Percentiles rank a stretch among this genome's conserved stretches.
phyloP scores from a whole-genome alignment of 2,797 vertebrate genomes.

The Salarias fasciatus region DNA sequence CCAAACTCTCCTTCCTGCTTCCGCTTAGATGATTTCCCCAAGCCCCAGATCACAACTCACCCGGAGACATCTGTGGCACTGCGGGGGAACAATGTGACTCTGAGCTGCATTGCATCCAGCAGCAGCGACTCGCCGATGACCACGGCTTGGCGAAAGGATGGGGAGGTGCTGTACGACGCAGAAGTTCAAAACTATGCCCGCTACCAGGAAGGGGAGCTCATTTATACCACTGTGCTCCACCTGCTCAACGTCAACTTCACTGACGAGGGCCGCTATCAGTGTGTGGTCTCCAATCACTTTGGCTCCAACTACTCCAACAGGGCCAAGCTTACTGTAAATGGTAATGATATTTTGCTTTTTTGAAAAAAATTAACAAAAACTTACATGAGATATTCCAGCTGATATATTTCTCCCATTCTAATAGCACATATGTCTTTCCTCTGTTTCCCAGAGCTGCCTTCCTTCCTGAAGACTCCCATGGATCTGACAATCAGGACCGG shows the following conservation, averaged over 20 bases:
- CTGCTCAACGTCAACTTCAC: slow-evolving; percentile 90
- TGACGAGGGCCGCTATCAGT: slow-evolving; percentile 96
- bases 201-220: slow-evolving; percentile 85
- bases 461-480: slow-evolving; percentile 97
- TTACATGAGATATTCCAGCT: too few species aligned
- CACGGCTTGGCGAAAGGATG: slow-evolving; percentile 97
- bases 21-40: slow-evolving; percentile 95
- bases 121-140: slow-evolving; percentile 97
- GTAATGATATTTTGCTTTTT: slow-evolving; percentile 73
- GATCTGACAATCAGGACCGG: slow-evolving; percentile 94
- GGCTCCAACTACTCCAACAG: slow-evolving; percentile 96
- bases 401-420: too few species aligned
- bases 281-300: slow-evolving; percentile 98
- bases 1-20: not conserved
- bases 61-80: slow-evolving; percentile 94
- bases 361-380: too few species aligned
- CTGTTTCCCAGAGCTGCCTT: slow-evolving; percentile 88
- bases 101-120: slow-evolving; percentile 94
- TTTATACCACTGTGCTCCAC: slow-evolving; percentile 91
- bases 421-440: not conserved
- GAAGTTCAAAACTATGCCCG: slow-evolving; percentile 95
- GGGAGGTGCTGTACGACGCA: slow-evolving; percentile 90
- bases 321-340: slow-evolving; percentile 95
- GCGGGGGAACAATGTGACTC: slow-evolving; percentile 92
- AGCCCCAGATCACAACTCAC: slow-evolving; percentile 94